Evolutionary conservation across 2,113 vertebrate genomes (phyloP).

Genomic region (Heterochromis multidens): DNA sequence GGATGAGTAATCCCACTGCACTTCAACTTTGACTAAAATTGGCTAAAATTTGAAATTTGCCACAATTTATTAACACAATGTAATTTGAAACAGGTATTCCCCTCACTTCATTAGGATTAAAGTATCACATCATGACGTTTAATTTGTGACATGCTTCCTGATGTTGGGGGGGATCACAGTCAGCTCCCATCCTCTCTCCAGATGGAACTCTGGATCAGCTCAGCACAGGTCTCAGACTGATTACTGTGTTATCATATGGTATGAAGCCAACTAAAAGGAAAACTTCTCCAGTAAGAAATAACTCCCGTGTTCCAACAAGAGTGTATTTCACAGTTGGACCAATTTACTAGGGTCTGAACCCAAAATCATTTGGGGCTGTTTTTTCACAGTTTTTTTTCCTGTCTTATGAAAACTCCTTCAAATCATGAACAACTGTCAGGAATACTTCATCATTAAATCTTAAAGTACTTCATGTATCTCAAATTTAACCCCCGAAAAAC

Average conservation of each 20-base stretch:
- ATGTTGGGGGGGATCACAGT: neutral
- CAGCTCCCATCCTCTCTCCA: constrained; percentile 1
- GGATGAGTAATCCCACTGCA: neutral
- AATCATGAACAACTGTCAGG: neutral
- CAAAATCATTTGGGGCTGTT: neutral
- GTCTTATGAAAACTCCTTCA: neutral
- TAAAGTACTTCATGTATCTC: neutral
- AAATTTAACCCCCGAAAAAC: neutral
- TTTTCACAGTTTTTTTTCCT: neutral
- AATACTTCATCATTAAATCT: neutral
- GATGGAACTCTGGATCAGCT: neutral
- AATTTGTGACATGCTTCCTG: neutral
- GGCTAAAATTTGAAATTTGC: neutral
- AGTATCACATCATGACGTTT: neutral
- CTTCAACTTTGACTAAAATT: neutral
- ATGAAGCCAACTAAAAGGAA: neutral
- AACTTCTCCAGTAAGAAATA: neutral
- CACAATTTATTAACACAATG: neutral
- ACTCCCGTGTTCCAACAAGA: neutral
- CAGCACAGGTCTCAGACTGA: constrained; percentile 14
- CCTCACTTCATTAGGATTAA: neutral
- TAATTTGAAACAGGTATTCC: neutral
- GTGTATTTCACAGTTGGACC: constrained; percentile 2
- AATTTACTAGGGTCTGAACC: constrained; percentile 3
- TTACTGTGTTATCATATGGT: neutral